phyloP scores from a whole-genome alignment of 2,888 invertebrate species.

The Drosophila robusta region DNA sequence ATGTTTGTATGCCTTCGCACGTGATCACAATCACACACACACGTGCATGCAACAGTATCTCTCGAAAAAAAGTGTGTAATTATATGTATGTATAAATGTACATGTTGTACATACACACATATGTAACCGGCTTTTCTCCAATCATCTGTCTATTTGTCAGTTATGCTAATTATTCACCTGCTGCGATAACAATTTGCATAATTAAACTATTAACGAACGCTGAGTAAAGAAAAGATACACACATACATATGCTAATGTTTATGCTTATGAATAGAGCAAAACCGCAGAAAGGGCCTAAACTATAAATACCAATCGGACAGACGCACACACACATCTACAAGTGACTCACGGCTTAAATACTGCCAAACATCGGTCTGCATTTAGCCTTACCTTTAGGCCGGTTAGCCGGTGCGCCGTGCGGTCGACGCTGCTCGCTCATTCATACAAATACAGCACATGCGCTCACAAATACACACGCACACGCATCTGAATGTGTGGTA shows the following conservation, averaged over 20 bases:
- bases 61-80: too few relatives aligned
- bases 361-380: slow-evolving; percentile 54
- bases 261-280: slow-evolving; percentile 40
- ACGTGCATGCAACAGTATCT: neutral
- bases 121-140: slow-evolving; percentile 43
- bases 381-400: slow-evolving; percentile 46
- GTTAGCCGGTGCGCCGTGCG: slow-evolving; percentile 50
- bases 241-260: slow-evolving; percentile 13
- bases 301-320: slow-evolving; percentile 58
- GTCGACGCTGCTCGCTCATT: slow-evolving; percentile 58
- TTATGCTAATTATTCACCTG: slow-evolving; percentile 70
- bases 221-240: slow-evolving; percentile 20
- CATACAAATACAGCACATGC: slow-evolving; percentile 59
- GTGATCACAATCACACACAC: slow-evolving; percentile 4
- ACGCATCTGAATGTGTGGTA: neutral
- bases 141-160: slow-evolving; percentile 28
- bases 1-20: slow-evolving; percentile 4
- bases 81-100: too few relatives aligned
- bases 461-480: slow-evolving; percentile 29
- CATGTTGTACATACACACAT: neutral
- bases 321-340: slow-evolving; percentile 38
- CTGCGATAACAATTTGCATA: slow-evolving; percentile 66
- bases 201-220: slow-evolving; percentile 52
- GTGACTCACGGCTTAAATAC: slow-evolving; percentile 64
- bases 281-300: slow-evolving; percentile 50